phyloP scores from a whole-genome alignment of 2,797 vertebrate genomes.

The Myripristis jacobus region DNA sequence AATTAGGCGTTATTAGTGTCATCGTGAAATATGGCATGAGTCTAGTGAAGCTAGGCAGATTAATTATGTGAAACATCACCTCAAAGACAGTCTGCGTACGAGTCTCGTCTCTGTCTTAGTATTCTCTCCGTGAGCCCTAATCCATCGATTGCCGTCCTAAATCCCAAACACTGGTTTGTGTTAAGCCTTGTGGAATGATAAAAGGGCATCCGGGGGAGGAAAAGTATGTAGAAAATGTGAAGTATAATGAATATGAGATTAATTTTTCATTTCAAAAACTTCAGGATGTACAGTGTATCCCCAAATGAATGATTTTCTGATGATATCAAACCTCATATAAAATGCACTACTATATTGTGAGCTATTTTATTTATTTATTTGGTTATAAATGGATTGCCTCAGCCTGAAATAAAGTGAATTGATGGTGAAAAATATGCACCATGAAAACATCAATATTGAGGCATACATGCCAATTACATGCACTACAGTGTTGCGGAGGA shows the following conservation, averaged over 20 bases:
- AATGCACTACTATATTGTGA: not conserved
- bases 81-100: constrained; percentile 39
- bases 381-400: not conserved
- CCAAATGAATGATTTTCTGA: not conserved
- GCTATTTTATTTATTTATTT: not conserved
- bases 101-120: constrained; percentile 18
- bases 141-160: constrained; percentile 47
- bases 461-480: not conserved
- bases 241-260: not conserved
- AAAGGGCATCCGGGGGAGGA: constrained; percentile 44
- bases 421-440: not conserved
- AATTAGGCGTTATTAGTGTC: constrained; percentile 74
- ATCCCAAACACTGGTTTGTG: constrained; percentile 62
- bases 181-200: constrained; percentile 44
- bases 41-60: constrained; percentile 64
- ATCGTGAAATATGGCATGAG: constrained; percentile 63
- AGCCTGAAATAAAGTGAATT: not conserved
- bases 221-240: constrained; percentile 8
- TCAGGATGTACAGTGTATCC: not conserved
- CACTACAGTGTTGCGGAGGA: not conserved
- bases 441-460: not conserved
- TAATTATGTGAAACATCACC: constrained; percentile 64
- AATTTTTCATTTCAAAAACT: constrained; percentile 10
- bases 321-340: not conserved
- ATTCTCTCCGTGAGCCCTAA: constrained; percentile 44